Percentiles rank a stretch among this genome's conserved stretches.
These are phyloP conservation scores for Diloba caeruleocephala DNA, from an alignment of 2,888 invertebrate genomes.

Conservation along the genomic window DNA sequence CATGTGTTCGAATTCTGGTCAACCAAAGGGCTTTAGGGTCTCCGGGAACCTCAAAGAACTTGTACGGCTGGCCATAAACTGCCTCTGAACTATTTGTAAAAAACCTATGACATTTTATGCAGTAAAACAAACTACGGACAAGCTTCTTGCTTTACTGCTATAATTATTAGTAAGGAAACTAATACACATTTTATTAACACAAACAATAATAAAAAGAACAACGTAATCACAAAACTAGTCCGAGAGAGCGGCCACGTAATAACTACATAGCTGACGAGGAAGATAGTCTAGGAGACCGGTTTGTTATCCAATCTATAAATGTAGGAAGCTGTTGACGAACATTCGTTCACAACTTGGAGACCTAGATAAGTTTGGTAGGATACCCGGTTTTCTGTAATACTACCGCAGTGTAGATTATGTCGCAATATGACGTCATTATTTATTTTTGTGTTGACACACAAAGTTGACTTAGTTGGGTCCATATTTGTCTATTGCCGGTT, in stretches of 20 bases:
- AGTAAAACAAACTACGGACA: too few relatives aligned
- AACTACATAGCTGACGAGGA: constrained; percentile 37
- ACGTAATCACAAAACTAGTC: constrained; percentile 43
- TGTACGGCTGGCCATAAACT: too few relatives aligned
- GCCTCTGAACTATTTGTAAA: too few relatives aligned
- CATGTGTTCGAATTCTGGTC: too few relatives aligned
- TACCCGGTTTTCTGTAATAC: constrained; percentile 3
- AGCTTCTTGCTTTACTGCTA: too few relatives aligned
- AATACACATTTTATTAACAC: constrained; percentile 17
- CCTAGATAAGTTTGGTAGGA: constrained; percentile 28
- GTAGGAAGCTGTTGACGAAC: constrained; percentile 33
- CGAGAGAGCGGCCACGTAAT: constrained; percentile 51
- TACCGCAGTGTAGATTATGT: constrained; percentile 6
- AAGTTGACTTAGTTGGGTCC: too few relatives aligned
- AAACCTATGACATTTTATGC: too few relatives aligned
- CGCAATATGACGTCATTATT: constrained; percentile 28
- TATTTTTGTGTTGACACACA: constrained; percentile 25
- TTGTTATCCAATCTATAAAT: constrained; percentile 48
- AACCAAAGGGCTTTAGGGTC: too few relatives aligned
- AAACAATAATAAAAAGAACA: constrained; percentile 35
- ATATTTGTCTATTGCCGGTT: too few relatives aligned
- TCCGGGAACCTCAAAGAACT: too few relatives aligned
- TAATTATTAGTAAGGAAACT: neutral
- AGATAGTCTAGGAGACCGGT: constrained; percentile 49
- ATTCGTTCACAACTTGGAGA: constrained; percentile 13